phyloP scores from a whole-genome alignment of 2,888 invertebrate genomes.

The Schizotus pectinicornis region DNA sequence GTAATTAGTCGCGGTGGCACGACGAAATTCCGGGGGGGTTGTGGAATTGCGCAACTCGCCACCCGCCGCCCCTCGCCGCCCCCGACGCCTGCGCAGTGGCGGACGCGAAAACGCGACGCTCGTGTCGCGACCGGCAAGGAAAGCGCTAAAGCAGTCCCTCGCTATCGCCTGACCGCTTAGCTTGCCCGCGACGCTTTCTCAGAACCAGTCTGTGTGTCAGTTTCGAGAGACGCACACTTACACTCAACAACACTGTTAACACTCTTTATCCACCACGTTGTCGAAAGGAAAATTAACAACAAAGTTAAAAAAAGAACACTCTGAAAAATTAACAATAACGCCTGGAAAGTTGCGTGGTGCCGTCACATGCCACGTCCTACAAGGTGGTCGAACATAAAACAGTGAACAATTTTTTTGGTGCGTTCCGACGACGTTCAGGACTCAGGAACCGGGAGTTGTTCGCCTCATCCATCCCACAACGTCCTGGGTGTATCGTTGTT shows the following conservation, averaged over 20 bases:
- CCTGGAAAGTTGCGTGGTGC: slow-evolving; percentile 22
- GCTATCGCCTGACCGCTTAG: slow-evolving; percentile 61
- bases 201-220: slow-evolving; percentile 57
- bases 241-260: slow-evolving; percentile 22
- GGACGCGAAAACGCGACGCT: slow-evolving; percentile 49
- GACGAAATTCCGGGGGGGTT: slow-evolving; percentile 37
- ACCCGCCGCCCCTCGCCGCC: slow-evolving; percentile 37
- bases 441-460: slow-evolving; percentile 12
- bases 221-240: slow-evolving; percentile 56
- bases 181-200: slow-evolving; percentile 59
- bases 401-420: slow-evolving; percentile 9
- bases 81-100: slow-evolving; percentile 43
- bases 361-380: slow-evolving; percentile 1
- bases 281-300: slow-evolving; percentile 7
- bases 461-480: not conserved
- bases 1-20: slow-evolving; percentile 38
- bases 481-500: slow-evolving; percentile 10
- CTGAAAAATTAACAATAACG: slow-evolving; percentile 7
- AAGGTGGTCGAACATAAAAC: slow-evolving; percentile 12
- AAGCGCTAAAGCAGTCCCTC: slow-evolving; percentile 53
- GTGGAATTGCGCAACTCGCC: slow-evolving; percentile 53
- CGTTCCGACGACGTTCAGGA: slow-evolving; percentile 14
- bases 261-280: slow-evolving; percentile 3
- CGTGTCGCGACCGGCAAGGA: slow-evolving; percentile 54
- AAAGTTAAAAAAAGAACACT: slow-evolving; percentile 11